Conservation (phyloP, 53 echinoderm and acorn worm genomes). For the Holothuria scabra region DNA sequence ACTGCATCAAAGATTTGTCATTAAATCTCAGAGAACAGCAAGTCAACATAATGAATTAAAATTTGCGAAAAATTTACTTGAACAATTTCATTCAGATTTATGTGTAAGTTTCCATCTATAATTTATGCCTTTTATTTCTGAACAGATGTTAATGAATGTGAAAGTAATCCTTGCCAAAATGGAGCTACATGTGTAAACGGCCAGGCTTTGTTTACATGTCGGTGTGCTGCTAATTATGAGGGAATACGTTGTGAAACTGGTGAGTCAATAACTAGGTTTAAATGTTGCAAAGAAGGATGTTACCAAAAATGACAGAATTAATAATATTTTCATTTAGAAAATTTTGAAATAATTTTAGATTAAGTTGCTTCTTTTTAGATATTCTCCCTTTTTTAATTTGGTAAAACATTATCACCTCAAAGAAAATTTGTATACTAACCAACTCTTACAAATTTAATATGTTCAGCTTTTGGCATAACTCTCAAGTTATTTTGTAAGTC, state of each 20-base stretch:
- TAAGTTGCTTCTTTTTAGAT: no score
- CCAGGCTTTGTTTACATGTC: slow-evolving; percentile 51
- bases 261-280: slow-evolving; percentile 37
- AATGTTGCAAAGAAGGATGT: no score
- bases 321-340: no score
- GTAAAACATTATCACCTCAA: no score
- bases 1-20: no score
- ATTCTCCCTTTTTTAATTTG: no score
- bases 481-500: no score
- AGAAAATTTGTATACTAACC: no score
- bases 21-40: not conserved
- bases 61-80: not conserved
- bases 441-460: no score
- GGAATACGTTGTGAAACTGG: slow-evolving; percentile 67
- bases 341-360: no score
- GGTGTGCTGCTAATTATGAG: slow-evolving; percentile 54
- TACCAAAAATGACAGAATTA: no score
- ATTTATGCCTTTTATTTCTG: not conserved
- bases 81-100: not conserved
- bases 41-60: not conserved
- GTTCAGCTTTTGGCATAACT: no score
- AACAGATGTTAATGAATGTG: slow-evolving; percentile 74
- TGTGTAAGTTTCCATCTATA: not conserved
- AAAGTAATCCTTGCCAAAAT: slow-evolving; percentile 65
- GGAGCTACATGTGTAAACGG: slow-evolving; percentile 64